Conservation (phyloP, 2,797 vertebrate genomes). For the Sebastolobus altivelis region DNA sequence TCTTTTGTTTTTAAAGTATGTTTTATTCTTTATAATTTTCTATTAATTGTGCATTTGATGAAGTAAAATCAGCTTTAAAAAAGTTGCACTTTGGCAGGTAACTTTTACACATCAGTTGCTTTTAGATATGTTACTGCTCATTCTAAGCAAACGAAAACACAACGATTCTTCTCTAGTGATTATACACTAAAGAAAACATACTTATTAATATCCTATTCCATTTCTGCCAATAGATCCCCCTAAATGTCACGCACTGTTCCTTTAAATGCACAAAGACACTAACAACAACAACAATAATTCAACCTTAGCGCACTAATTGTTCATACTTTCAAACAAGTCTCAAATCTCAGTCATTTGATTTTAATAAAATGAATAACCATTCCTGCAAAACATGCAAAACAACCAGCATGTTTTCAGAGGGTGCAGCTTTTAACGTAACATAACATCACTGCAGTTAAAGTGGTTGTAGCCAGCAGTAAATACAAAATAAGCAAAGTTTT, state of each 20-base stretch:
- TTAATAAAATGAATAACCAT: neutral
- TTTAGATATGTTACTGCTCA: too few relatives aligned
- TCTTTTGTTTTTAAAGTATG: neutral
- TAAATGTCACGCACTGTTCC: too few relatives aligned
- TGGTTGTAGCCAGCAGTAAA: neutral
- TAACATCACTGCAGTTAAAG: neutral
- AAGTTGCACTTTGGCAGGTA: neutral
- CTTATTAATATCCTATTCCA: neutral
- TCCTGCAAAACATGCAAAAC: conserved; percentile 4
- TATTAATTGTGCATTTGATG: neutral
- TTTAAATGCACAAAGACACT: too few relatives aligned
- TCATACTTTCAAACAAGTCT: neutral
- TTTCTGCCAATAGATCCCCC: too few relatives aligned
- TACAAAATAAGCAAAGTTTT: neutral
- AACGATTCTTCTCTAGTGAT: too few relatives aligned
- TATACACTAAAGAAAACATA: too few relatives aligned
- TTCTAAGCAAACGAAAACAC: too few relatives aligned
- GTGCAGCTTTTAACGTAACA: neutral
- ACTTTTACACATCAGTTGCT: too few relatives aligned
- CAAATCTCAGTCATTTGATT: neutral
- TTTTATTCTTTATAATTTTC: neutral
- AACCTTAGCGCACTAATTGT: neutral
- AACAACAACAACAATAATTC: too few relatives aligned
- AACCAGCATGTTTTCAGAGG: neutral
- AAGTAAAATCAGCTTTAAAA: neutral